Percentiles rank a stretch among this genome's conserved stretches.
These are phyloP conservation scores for Lordiphosa collinella DNA, from an alignment of 1,140 invertebrate genomes.

Conservation along the genomic window DNA sequence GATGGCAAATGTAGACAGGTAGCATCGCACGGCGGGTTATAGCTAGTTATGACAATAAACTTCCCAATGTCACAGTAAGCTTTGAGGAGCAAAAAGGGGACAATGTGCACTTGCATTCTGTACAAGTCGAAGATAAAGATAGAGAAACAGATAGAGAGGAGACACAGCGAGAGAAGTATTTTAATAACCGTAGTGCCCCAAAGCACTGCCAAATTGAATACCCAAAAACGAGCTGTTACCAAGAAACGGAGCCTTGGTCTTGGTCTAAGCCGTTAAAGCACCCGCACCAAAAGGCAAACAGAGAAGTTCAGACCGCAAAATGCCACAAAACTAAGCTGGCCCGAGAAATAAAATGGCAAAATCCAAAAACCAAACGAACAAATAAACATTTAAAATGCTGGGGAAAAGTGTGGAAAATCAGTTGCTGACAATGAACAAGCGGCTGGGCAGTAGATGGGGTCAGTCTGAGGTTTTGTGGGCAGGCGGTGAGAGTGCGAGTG, in stretches of 20 bases:
- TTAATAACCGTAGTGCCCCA: conserved; percentile 26
- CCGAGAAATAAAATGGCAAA: conserved; percentile 25
- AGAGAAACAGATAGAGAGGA: not conserved
- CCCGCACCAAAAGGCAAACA: conserved; percentile 7
- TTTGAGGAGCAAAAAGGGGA: too few relatives aligned
- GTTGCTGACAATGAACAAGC: conserved; percentile 61
- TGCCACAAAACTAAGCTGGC: conserved; percentile 60
- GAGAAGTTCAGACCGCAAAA: conserved; percentile 41
- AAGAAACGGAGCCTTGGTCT: too few relatives aligned
- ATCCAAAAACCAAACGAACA: conserved; percentile 42
- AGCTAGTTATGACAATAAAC: too few relatives aligned
- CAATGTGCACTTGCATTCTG: not conserved
- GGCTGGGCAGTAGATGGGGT: not conserved
- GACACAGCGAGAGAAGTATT: conserved; percentile 25
- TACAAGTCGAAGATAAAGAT: not conserved
- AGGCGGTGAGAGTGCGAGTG: conserved; percentile 1
- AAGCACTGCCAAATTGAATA: conserved; percentile 17
- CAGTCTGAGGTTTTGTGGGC: conserved; percentile 54
- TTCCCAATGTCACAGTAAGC: too few relatives aligned
- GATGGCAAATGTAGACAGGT: too few relatives aligned
- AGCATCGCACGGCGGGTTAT: too few relatives aligned
- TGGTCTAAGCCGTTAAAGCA: not conserved
- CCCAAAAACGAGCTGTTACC: too few relatives aligned
- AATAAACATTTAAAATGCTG: conserved; percentile 72
- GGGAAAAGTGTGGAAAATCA: conserved; percentile 53